Evolutionary conservation across 2,113 vertebrate species (phyloP).

Genomic region (Platysteira castanea): DNA sequence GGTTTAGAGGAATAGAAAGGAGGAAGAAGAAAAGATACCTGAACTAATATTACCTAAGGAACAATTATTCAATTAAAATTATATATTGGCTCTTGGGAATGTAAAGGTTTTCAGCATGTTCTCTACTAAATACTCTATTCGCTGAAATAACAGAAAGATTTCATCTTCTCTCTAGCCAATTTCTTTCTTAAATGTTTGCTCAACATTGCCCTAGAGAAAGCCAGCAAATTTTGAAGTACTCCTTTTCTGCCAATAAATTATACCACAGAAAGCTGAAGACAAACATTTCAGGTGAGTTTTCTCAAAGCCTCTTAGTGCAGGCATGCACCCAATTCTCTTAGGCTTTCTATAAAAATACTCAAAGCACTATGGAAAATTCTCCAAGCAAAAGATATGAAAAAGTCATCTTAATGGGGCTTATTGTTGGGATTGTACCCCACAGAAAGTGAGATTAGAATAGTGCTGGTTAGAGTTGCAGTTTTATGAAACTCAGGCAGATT

Average conservation of each 20-base stretch:
- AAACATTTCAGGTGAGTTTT: neutral
- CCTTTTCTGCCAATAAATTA: neutral
- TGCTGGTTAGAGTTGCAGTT: neutral
- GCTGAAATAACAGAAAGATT: neutral
- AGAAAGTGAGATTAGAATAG: neutral
- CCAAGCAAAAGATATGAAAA: neutral
- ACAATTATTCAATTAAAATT: neutral
- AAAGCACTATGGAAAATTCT: neutral
- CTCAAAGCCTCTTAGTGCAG: neutral
- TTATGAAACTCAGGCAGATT: neutral
- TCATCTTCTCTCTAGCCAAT: neutral
- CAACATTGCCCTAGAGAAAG: neutral
- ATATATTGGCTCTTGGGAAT: neutral
- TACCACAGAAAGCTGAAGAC: neutral
- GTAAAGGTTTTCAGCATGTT: neutral
- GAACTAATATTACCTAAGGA: neutral
- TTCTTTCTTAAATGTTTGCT: neutral
- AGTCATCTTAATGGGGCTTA: neutral
- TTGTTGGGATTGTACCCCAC: neutral
- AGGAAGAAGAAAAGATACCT: neutral
- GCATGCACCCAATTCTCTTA: neutral
- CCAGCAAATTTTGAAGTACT: neutral
- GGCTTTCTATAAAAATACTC: neutral
- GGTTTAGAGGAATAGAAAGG: neutral
- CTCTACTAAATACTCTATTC: neutral